These are phyloP conservation scores for Zosterops hypoxanthus DNA, from an alignment of 2,113 vertebrate genomes.

Conservation along the genomic window DNA sequence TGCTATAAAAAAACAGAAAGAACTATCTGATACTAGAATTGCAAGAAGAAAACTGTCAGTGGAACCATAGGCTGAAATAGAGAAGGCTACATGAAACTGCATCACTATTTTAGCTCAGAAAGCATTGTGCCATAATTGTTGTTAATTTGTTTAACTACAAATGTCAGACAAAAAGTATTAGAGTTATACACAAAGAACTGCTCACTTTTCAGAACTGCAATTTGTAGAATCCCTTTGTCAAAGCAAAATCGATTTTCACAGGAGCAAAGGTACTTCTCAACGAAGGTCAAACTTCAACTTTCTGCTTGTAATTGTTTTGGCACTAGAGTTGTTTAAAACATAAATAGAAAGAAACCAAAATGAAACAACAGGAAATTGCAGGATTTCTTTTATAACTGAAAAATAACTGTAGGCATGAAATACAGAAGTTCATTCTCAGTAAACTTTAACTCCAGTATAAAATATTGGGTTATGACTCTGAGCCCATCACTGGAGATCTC, in stretches of 20 bases:
- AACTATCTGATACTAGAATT: neutral
- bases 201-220: neutral
- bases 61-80: neutral
- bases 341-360: neutral
- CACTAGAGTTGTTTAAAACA: neutral
- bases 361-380: neutral
- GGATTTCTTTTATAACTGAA: neutral
- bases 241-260: neutral
- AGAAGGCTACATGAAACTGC: neutral
- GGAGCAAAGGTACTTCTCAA: neutral
- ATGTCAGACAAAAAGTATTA: neutral
- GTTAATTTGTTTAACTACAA: neutral
- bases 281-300: neutral
- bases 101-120: neutral
- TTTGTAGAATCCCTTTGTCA: neutral
- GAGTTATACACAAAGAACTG: neutral
- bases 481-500: neutral
- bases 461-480: neutral
- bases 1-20: neutral
- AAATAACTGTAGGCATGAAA: neutral
- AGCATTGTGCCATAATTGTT: fast-evolving
- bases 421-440: neutral
- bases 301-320: neutral
- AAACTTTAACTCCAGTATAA: neutral
- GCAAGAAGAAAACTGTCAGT: neutral